Evolutionary conservation across 2,797 vertebrate species (phyloP).

Genomic region (Darevskia mixta): DNA sequence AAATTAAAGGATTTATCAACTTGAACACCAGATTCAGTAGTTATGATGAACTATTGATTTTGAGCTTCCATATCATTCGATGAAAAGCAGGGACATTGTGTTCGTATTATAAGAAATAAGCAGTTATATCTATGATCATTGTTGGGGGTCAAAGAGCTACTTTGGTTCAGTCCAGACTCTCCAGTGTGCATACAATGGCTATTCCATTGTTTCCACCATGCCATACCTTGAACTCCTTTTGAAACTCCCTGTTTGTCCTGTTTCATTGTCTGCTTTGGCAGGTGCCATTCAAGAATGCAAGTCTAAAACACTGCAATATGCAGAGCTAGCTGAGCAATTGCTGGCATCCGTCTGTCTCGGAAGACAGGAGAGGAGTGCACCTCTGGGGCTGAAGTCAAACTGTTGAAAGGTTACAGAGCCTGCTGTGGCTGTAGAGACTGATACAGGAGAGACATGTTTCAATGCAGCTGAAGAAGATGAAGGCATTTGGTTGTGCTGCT

Average conservation of each 20-base stretch:
- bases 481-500: too few species aligned
- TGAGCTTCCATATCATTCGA: not conserved
- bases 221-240: not conserved
- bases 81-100: conserved; percentile 1
- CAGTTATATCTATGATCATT: not conserved
- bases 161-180: not conserved
- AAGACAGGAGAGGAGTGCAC: too few species aligned
- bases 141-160: not conserved
- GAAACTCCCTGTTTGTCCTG: not conserved
- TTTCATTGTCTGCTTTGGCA: not conserved
- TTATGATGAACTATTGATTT: conserved; percentile 51
- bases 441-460: too few species aligned
- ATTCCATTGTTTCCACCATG: not conserved
- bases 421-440: too few species aligned
- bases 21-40: conserved; percentile 20
- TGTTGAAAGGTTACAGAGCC: too few species aligned
- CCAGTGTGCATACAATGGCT: not conserved
- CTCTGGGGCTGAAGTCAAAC: too few species aligned
- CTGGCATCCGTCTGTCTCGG: too few species aligned
- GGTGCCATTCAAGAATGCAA: too few species aligned
- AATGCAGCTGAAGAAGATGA: too few species aligned
- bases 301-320: too few species aligned
- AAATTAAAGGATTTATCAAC: conserved; percentile 44
- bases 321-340: too few species aligned
- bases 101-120: not conserved